These are phyloP conservation scores for Amitus sp. DNA, from an alignment of 2,888 invertebrate species.

Conservation along the genomic window DNA sequence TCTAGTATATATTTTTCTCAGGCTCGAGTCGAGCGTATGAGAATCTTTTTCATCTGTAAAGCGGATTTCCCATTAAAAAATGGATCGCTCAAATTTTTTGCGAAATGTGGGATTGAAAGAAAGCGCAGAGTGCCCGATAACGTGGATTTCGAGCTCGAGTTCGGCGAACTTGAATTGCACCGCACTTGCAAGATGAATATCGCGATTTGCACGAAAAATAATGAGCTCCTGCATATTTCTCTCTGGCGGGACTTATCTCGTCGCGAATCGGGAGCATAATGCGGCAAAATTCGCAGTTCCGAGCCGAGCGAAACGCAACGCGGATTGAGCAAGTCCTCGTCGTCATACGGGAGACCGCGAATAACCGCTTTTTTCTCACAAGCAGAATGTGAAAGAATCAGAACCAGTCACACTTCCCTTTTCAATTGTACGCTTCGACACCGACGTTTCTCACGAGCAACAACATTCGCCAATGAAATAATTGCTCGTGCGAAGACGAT, in stretches of 20 bases:
- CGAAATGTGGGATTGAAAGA: too few species aligned
- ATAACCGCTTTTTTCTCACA: slow-evolving; percentile 38
- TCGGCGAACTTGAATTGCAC: neutral
- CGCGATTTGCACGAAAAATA: slow-evolving; percentile 15
- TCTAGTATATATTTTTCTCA: too few species aligned
- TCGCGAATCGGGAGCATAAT: slow-evolving; percentile 29
- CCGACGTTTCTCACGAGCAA: slow-evolving; percentile 46
- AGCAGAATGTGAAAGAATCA: slow-evolving; percentile 37
- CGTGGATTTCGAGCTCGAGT: neutral
- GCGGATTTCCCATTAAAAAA: too few species aligned
- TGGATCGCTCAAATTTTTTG: too few species aligned
- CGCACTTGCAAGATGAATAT: neutral
- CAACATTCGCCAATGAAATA: slow-evolving; percentile 43
- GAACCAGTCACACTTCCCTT: slow-evolving; percentile 37
- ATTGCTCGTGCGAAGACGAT: slow-evolving; percentile 30
- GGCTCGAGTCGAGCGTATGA: too few species aligned
- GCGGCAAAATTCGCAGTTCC: slow-evolving; percentile 29
- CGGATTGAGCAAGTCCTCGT: slow-evolving; percentile 29
- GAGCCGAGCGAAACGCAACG: slow-evolving; percentile 30
- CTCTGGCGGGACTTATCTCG: slow-evolving; percentile 16
- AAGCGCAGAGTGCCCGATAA: too few species aligned
- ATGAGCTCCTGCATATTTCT: slow-evolving; percentile 23
- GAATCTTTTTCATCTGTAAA: too few species aligned
- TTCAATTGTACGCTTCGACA: slow-evolving; percentile 35
- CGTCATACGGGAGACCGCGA: slow-evolving; percentile 30